A percentile compares a stretch with the other conserved stretches of the same genome.
Evolutionary conservation across 2,888 invertebrate genomes (phyloP).

Genomic region (Dusona sp.): DNA sequence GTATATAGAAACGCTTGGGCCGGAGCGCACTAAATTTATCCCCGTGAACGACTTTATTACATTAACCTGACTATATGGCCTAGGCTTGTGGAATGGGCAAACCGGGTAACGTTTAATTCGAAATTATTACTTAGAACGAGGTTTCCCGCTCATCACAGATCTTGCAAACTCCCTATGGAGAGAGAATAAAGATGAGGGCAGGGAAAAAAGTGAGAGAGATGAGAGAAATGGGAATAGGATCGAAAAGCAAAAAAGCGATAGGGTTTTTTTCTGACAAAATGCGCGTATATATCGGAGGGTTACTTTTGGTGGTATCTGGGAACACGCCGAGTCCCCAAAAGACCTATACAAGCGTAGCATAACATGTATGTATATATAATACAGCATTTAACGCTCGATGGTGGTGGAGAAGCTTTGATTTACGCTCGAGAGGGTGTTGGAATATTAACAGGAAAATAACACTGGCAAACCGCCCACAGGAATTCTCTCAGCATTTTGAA

Average conservation of each 20-base stretch:
- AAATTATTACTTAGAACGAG: constrained; percentile 81
- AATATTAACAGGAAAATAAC: constrained; percentile 38
- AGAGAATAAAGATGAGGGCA: constrained; percentile 11
- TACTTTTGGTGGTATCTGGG: constrained; percentile 38
- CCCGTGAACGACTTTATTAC: constrained; percentile 82
- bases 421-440: constrained; percentile 71
- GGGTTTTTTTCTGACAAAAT: constrained; percentile 7
- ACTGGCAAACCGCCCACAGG: constrained; percentile 12
- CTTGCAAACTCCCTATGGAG: constrained; percentile 18
- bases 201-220: constrained; percentile 34
- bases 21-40: constrained; percentile 81
- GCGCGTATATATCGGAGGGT: constrained; percentile 30
- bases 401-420: constrained; percentile 75
- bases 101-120: constrained; percentile 80
- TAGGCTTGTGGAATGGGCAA: constrained; percentile 49
- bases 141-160: constrained; percentile 54
- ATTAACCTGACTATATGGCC: constrained; percentile 75
- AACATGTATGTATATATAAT: constrained; percentile 2
- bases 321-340: constrained; percentile 38
- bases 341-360: constrained; percentile 9
- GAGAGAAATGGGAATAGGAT: constrained; percentile 24
- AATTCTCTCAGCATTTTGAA: constrained; percentile 22
- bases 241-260: constrained; percentile 36
- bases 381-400: constrained; percentile 23
- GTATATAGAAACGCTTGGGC: constrained; percentile 18